Percentiles rank a stretch among this genome's conserved stretches.
Conservation (phyloP, 2,797 vertebrate genomes). For the Cyprinella venusta region DNA sequence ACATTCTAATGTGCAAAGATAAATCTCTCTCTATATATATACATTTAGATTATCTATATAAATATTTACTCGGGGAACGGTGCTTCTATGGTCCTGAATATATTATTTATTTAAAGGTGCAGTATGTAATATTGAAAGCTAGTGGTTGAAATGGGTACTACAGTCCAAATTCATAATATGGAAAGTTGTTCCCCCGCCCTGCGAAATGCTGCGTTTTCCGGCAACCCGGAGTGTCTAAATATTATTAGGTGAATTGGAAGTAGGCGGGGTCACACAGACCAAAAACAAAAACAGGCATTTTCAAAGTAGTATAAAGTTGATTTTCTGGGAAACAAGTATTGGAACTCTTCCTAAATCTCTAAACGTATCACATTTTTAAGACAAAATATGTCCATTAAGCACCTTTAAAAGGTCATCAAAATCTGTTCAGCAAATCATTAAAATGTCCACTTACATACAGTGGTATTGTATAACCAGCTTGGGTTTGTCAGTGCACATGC, state of each 20-base stretch:
- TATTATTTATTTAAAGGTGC: conserved; percentile 29
- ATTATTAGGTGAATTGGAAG: neutral
- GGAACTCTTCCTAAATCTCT: neutral
- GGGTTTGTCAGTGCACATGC: conserved; percentile 35
- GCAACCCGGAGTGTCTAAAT: neutral
- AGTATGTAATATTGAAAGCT: neutral
- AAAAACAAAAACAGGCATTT: too few species aligned
- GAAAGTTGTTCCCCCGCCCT: too few species aligned
- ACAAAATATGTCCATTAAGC: neutral
- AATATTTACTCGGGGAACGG: neutral
- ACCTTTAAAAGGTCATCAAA: neutral
- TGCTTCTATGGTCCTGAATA: conserved; percentile 24
- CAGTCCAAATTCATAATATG: too few species aligned
- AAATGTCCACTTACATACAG: conserved; percentile 6
- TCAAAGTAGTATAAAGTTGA: neutral
- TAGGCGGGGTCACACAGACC: neutral
- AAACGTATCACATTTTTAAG: neutral
- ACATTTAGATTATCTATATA: neutral
- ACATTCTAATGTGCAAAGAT: conserved; percentile 25
- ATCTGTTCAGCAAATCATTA: neutral
- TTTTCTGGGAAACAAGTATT: neutral
- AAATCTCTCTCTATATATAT: neutral
- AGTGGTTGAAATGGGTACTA: too few species aligned
- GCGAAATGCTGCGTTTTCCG: too few species aligned
- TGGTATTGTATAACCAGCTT: conserved; percentile 17